Conservation (phyloP, 2,113 vertebrate genomes). For the Suncus etruscus region DNA sequence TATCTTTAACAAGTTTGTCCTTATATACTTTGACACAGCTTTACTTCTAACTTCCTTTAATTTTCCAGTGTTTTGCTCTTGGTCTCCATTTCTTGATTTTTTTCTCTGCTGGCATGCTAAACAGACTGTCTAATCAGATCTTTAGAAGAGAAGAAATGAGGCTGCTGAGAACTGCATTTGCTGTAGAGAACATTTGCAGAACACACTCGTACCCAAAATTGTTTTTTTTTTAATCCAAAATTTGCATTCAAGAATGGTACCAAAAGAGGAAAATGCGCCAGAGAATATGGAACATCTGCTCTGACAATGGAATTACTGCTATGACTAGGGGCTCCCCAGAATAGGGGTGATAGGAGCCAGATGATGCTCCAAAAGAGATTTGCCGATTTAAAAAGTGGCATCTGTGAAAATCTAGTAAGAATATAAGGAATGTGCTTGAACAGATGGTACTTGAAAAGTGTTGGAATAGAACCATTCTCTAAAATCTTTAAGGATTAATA, state of each 20-base stretch:
- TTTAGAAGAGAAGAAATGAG: neutral
- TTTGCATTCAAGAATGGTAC: slow-evolving; percentile 52
- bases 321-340: slow-evolving; percentile 28
- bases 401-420: slow-evolving; percentile 74
- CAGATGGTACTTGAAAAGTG: slow-evolving; percentile 71
- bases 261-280: slow-evolving; percentile 12
- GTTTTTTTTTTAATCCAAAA: neutral
- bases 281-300: slow-evolving; percentile 63
- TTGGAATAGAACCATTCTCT: slow-evolving; percentile 61
- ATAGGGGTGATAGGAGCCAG: slow-evolving; percentile 29
- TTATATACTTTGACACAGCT: neutral
- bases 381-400: slow-evolving; percentile 62
- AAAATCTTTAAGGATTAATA: slow-evolving; percentile 72
- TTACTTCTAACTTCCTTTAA: neutral
- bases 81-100: neutral
- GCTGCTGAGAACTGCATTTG: neutral
- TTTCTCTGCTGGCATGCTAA: neutral
- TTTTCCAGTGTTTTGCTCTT: neutral
- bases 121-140: neutral
- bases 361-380: slow-evolving; percentile 59
- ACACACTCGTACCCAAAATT: neutral
- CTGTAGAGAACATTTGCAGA: neutral
- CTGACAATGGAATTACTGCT: neutral
- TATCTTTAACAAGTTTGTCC: neutral
- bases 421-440: slow-evolving; percentile 53